Percentiles rank a stretch among this genome's conserved stretches.
Evolutionary conservation across 2,888 invertebrate genomes (phyloP).

Genomic region (Zele albiditarsus): DNA sequence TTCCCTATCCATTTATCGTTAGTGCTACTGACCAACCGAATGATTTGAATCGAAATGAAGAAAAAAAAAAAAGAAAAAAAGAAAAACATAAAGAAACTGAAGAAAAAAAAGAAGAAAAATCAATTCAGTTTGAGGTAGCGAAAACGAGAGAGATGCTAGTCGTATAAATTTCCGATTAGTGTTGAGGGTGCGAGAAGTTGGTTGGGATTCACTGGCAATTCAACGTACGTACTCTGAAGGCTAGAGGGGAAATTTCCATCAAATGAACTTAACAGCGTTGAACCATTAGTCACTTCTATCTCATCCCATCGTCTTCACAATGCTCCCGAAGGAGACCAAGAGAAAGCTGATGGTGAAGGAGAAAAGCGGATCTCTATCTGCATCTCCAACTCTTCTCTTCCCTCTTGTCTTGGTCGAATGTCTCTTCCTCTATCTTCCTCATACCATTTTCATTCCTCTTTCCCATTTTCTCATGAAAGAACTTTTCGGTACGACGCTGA

Average conservation of each 20-base stretch:
- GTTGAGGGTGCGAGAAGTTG: constrained; percentile 34
- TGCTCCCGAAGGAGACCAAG: constrained; percentile 33
- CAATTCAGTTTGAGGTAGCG: constrained; percentile 7
- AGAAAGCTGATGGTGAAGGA: constrained; percentile 12
- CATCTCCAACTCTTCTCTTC: constrained; percentile 29
- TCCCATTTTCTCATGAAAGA: constrained; percentile 59
- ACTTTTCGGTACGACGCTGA: constrained; percentile 51
- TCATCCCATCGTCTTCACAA: constrained; percentile 33
- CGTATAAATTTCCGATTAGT: constrained; percentile 55
- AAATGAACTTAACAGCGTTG: constrained; percentile 56
- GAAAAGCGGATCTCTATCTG: constrained; percentile 27
- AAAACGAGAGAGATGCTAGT: constrained; percentile 13
- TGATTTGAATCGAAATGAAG: background rate
- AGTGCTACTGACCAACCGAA: constrained; percentile 3
- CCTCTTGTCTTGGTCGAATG: constrained; percentile 22
- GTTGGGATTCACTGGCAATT: constrained; percentile 36
- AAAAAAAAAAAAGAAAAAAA: background rate
- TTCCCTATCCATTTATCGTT: background rate
- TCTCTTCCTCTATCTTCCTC: constrained; percentile 36
- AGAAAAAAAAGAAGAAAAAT: background rate
- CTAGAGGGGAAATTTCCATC: constrained; percentile 49
- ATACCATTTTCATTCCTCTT: constrained; percentile 50
- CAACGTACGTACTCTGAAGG: constrained; percentile 28
- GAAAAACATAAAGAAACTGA: background rate
- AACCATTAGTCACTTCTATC: constrained; percentile 53